Base-by-base conservation (phyloP, 2,113 vertebrate species). In the Stigmatopora nigra region DNA sequence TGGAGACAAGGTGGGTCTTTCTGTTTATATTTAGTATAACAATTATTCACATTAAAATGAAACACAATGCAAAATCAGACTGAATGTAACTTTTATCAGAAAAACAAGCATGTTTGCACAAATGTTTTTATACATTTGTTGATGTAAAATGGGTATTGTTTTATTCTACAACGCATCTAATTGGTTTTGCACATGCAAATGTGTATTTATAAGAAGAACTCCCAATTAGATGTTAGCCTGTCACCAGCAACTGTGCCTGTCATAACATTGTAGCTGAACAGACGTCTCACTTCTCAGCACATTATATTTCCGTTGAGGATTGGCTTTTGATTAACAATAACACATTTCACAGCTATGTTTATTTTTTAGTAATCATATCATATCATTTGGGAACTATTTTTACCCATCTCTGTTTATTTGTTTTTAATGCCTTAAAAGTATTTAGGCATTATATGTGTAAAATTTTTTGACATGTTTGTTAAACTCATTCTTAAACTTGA, bases 191-290 rank as follows among this genome's bases (percentile, higher is more conserved):
- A 67, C 62, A 62, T 61, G 48, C 62, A 55, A 80, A 47, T 74
- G 20, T 8, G 11, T 56, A 75, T 76, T 71, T 71, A 69, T 45
- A 38, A 16, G 44, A 65, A 76, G 78, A 51, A 16, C 46, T 52
- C 73, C 80, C 82, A 86, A 87, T 86, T 84, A 84, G 64, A 68
- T 63, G 71, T 75, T 55, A 67, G 59, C 72, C 63, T 65, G 53
- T 17, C 69, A 61, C 5, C 70, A 49, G 10, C 47, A 61, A 81
- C 45, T 61, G 64, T 16, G 75, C 35, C 17, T 56, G 65, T 69
- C 53, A 58, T 47, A 56, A 47, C 17, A 47, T 68, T 59, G 35
- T 63, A 45, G 36, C 63, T 64, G 64, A 5, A 53, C 61, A 53
- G 44, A 57, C 60, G 35, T 67, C 51, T 55, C 16, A 68, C 44